These are phyloP conservation scores for Ichneumoninae sp. DNA, from an alignment of 2,888 invertebrate species.

Conservation along the genomic window DNA sequence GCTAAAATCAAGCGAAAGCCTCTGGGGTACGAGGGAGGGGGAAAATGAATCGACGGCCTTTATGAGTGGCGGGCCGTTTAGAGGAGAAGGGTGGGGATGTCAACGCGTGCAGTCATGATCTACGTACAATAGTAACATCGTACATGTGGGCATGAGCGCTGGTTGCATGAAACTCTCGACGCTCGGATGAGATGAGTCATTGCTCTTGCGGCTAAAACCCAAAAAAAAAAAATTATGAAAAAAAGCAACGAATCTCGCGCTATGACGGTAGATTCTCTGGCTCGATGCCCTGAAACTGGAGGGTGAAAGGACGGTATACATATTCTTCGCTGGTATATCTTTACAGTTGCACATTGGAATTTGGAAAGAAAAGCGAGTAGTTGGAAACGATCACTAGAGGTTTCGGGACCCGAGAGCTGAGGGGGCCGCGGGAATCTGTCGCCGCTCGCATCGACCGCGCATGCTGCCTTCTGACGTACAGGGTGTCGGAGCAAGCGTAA, in stretches of 20 bases:
- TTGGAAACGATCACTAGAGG: slow-evolving; percentile 54
- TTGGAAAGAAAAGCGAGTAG: slow-evolving; percentile 44
- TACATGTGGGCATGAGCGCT: slow-evolving; percentile 39
- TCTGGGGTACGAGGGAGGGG: neutral
- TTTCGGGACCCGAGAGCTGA: slow-evolving; percentile 42
- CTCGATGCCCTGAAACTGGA: slow-evolving; percentile 46
- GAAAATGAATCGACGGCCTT: slow-evolving; percentile 50
- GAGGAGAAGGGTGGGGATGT: slow-evolving; percentile 10
- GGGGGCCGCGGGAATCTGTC: slow-evolving; percentile 59
- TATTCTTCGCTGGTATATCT: slow-evolving; percentile 31
- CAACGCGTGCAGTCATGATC: slow-evolving; percentile 52
- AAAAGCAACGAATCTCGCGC: slow-evolving; percentile 13
- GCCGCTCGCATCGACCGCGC: slow-evolving; percentile 64
- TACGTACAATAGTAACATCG: slow-evolving; percentile 37
- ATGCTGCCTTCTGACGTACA: slow-evolving; percentile 60
- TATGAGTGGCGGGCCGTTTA: slow-evolving; percentile 7
- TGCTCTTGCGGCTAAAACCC: slow-evolving; percentile 37
- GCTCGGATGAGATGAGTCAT: slow-evolving; percentile 58
- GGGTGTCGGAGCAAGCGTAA: slow-evolving; percentile 50
- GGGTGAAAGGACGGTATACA: slow-evolving; percentile 17
- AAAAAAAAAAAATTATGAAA: neutral
- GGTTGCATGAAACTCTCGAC: slow-evolving; percentile 36
- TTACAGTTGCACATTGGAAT: slow-evolving; percentile 48
- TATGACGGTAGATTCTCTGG: slow-evolving; percentile 44
- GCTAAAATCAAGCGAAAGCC: slow-evolving; percentile 17